Conservation (phyloP, 2,113 vertebrate genomes). For the Polypterus senegalus region DNA sequence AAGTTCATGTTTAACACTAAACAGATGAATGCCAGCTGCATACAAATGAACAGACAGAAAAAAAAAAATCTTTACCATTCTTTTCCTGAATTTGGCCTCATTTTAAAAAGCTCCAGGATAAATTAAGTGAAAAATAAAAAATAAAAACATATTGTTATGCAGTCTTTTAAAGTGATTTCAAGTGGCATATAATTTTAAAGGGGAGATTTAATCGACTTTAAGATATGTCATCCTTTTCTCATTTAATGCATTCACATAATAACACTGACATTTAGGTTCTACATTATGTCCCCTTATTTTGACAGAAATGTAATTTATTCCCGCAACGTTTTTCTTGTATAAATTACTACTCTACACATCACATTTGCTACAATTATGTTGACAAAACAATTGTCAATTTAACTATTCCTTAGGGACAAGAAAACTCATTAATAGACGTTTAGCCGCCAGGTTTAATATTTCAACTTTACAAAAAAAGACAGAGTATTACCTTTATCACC, state of each 20-base stretch:
- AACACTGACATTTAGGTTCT: slow-evolving; percentile 10
- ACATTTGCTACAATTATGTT: slow-evolving; percentile 11
- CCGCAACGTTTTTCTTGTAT: slow-evolving; percentile 1
- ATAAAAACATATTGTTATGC: slow-evolving; percentile 20
- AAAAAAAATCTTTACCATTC: no score
- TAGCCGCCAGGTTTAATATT: not conserved
- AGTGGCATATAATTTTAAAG: slow-evolving; percentile 20
- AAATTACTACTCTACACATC: slow-evolving; percentile 14
- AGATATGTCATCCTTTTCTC: no score
- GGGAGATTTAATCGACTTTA: no score
- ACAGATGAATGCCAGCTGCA: no score
- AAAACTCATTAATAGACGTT: slow-evolving; percentile 20
- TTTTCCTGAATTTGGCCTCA: no score
- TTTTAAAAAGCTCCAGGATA: no score
- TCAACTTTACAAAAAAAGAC: not conserved
- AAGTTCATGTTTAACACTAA: no score
- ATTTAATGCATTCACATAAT: not conserved
- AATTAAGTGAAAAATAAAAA: slow-evolving; percentile 12
- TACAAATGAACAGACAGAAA: no score
- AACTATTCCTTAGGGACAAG: slow-evolving; percentile 20
- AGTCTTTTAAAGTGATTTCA: slow-evolving; percentile 12
- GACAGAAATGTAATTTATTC: slow-evolving; percentile 11
- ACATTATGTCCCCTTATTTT: slow-evolving; percentile 16
- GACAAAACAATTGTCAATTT: slow-evolving; percentile 17
- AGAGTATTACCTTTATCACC: slow-evolving; percentile 18